Evolutionary conservation across 2,113 vertebrate genomes (phyloP).

Genomic region (Corvus hawaiiensis): DNA sequence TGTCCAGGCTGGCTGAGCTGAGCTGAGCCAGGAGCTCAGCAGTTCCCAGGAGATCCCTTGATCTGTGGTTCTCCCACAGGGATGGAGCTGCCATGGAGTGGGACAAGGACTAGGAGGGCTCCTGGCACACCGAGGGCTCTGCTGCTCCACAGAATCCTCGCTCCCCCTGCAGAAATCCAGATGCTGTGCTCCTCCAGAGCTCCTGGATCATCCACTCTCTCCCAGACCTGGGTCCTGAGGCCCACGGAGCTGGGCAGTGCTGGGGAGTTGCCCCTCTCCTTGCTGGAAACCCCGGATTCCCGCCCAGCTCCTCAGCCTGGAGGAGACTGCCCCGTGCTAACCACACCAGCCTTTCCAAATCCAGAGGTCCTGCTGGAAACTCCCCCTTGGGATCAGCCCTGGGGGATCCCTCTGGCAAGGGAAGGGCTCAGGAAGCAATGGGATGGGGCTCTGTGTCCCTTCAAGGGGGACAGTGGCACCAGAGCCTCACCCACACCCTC

Average conservation of each 20-base stretch:
- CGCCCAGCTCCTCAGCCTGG: background rate
- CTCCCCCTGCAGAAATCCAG: rapidly evolving
- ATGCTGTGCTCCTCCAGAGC: background rate
- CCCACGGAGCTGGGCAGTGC: rapidly evolving
- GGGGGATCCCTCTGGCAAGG: background rate
- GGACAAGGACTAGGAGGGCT: background rate
- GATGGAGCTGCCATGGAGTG: background rate
- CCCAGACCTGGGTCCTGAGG: background rate
- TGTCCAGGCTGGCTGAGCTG: background rate
- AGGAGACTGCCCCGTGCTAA: background rate
- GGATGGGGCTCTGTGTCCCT: background rate
- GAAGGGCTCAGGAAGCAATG: background rate
- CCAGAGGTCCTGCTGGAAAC: background rate
- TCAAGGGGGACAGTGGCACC: background rate
- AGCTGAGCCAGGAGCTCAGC: background rate
- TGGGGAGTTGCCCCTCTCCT: background rate
- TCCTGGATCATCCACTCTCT: background rate
- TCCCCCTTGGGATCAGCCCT: rapidly evolving
- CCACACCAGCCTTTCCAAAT: background rate
- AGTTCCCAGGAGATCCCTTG: background rate
- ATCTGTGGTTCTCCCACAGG: background rate
- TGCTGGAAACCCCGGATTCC: rapidly evolving
- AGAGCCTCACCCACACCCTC: background rate
- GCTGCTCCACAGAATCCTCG: background rate
- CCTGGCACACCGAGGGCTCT: background rate